phyloP scores from a whole-genome alignment of 2,797 vertebrate genomes.

The Argyrosomus regius region DNA sequence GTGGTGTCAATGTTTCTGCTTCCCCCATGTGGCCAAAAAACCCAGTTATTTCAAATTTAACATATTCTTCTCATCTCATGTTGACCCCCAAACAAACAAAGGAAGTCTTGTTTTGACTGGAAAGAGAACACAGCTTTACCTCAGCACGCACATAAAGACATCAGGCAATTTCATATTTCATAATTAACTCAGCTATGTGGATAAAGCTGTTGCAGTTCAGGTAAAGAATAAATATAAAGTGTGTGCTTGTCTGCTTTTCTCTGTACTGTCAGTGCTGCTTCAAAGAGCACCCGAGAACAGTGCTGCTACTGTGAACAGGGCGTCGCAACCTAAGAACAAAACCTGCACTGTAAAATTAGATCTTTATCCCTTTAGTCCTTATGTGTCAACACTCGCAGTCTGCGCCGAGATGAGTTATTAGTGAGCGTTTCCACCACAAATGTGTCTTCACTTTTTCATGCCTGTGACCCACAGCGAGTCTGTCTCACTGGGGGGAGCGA shows the following conservation, averaged over 20 bases:
- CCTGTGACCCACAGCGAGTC: slow-evolving; percentile 36
- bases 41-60: background rate
- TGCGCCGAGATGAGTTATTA: slow-evolving; percentile 35
- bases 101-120: too few species aligned
- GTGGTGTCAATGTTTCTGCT: slow-evolving; percentile 23
- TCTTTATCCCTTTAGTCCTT: slow-evolving; percentile 55
- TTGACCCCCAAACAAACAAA: background rate
- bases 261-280: background rate
- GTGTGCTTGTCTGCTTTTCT: background rate
- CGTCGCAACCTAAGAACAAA: slow-evolving; percentile 22
- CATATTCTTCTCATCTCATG: background rate
- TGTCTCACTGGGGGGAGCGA: slow-evolving; percentile 57
- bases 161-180: background rate
- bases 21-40: slow-evolving; percentile 25
- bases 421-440: slow-evolving; percentile 51
- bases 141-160: background rate
- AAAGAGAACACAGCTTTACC: too few species aligned
- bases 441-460: slow-evolving; percentile 53
- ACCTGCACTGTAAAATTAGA: slow-evolving; percentile 35
- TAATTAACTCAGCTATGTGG: background rate
- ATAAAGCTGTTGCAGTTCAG: background rate
- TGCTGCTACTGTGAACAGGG: background rate
- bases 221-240: slow-evolving; percentile 10
- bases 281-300: background rate
- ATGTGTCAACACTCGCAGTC: slow-evolving; percentile 53